These are phyloP conservation scores for Chrysodeixis includens DNA, from an alignment of 2,888 invertebrate genomes.

Conservation along the genomic window DNA sequence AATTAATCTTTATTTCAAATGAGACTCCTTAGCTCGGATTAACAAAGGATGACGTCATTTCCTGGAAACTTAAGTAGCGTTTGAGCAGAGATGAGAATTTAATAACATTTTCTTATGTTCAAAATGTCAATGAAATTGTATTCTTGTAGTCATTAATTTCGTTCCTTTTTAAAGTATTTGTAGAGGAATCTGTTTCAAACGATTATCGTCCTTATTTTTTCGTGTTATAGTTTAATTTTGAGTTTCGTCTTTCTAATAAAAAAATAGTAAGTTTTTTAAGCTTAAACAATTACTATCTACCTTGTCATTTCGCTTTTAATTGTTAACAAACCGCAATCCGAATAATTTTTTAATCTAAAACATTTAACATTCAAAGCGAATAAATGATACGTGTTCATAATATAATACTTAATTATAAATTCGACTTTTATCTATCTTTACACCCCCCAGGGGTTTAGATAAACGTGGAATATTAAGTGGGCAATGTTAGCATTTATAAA, in stretches of 20 bases:
- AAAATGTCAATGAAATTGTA: no score
- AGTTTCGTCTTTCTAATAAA: no score
- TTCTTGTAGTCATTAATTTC: no score
- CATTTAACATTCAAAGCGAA: constrained; percentile 29
- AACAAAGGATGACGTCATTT: constrained; percentile 4
- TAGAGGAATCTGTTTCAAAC: no score
- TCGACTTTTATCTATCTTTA: constrained; percentile 43
- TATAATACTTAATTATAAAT: constrained; percentile 42
- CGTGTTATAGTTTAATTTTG: no score
- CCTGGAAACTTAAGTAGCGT: background rate
- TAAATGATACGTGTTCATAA: constrained; percentile 42
- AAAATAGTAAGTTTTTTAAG: no score
- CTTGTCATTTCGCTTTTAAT: no score
- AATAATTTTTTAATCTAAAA: background rate
- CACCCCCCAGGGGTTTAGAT: constrained; percentile 25
- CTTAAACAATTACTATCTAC: no score
- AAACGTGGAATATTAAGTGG: constrained; percentile 41
- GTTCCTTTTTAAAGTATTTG: no score
- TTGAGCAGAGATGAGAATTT: background rate
- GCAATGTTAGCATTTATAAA: constrained; percentile 29
- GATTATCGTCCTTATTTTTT: no score
- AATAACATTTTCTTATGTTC: background rate
- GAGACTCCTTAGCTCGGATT: constrained; percentile 4
- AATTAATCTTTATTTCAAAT: constrained; percentile 2
- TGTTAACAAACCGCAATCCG: background rate